A percentile compares a stretch with the other conserved stretches of the same genome.
phyloP scores from a whole-genome alignment of 1,140 invertebrate species.

The Oncopeltus fasciatus region DNA sequence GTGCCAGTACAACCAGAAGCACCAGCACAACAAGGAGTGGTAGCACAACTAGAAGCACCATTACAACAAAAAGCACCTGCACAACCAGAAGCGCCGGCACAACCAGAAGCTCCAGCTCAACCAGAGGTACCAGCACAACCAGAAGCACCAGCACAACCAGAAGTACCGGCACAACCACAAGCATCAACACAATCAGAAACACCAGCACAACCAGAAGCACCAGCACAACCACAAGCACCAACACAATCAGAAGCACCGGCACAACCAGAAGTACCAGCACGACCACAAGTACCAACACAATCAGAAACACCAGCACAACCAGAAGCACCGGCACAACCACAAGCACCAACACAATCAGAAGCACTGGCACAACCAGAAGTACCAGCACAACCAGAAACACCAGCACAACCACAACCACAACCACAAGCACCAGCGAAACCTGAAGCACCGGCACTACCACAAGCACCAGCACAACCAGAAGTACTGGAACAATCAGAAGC shows the following conservation, averaged over 20 bases:
- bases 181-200: constrained; percentile 4
- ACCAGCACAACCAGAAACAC: constrained; percentile 19
- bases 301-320: constrained; percentile 14
- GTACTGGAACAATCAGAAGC: constrained; percentile 19
- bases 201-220: constrained; percentile 19
- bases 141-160: neutral
- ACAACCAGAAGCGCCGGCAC: constrained; percentile 10
- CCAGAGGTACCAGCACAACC: neutral
- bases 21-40: constrained; percentile 17
- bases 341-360: constrained; percentile 16
- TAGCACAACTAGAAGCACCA: constrained; percentile 16
- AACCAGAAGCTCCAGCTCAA: no score
- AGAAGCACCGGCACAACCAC: constrained; percentile 17
- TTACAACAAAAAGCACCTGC: constrained; percentile 22
- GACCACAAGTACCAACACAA: no score
- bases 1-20: constrained; percentile 18
- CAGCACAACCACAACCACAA: constrained; percentile 12
- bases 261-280: constrained; percentile 19
- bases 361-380: constrained; percentile 18
- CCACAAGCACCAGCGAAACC: constrained; percentile 19
- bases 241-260: constrained; percentile 14
- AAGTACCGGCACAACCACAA: constrained; percentile 18
- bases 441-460: constrained; percentile 11
- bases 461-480: constrained; percentile 20
- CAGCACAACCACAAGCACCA: constrained; percentile 14